Evolutionary conservation across 2,797 vertebrate species (phyloP).

Genomic region (Australoheros facetus): DNA sequence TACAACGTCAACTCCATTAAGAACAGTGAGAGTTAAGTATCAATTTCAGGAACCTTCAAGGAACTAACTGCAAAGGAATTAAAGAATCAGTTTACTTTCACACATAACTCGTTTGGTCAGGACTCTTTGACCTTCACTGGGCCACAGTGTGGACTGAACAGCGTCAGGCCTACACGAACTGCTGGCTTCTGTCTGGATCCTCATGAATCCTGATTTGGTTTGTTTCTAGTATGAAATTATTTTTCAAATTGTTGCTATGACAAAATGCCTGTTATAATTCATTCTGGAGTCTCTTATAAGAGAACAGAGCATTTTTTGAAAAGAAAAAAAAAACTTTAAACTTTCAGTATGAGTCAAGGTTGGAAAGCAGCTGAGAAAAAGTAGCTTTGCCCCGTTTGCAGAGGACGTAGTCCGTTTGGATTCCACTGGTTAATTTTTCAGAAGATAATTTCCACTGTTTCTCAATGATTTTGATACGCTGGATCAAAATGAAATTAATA

Average conservation of each 20-base stretch:
- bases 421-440: neutral
- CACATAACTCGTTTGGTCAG: neutral
- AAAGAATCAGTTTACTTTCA: neutral
- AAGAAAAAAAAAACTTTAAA: neutral
- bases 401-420: no score
- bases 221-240: neutral
- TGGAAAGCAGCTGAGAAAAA: no score
- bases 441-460: neutral
- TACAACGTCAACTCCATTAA: neutral
- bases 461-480: accelerated
- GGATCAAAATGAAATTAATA: neutral
- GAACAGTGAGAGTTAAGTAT: neutral
- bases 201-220: neutral
- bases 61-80: neutral
- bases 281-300: neutral
- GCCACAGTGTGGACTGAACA: neutral
- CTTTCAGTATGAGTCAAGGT: no score
- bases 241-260: neutral
- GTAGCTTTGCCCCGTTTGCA: no score
- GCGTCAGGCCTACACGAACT: neutral
- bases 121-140: neutral
- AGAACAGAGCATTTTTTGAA: neutral
- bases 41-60: neutral
- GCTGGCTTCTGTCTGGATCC: neutral
- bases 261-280: neutral